Base-by-base conservation (phyloP, 1,140 invertebrate genomes). In the Maconellicoccus hirsutus region DNA sequence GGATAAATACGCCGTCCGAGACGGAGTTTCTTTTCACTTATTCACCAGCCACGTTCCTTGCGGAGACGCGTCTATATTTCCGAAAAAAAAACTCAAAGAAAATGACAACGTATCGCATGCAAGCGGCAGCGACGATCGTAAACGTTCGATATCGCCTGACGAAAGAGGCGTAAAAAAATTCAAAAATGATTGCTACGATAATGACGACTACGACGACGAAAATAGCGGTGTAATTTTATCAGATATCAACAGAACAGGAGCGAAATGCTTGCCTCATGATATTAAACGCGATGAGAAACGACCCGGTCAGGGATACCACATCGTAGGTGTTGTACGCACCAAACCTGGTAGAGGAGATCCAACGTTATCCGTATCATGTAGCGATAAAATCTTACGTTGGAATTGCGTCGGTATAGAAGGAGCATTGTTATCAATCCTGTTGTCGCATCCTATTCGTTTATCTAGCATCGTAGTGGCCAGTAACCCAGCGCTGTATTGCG, bases 361-460 rank as follows among this genome's bases (percentile, higher is more conserved):
- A 59, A 97, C 95, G 1, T 77, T 91, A 14, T 95, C 91, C 52
- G 85, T 96, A 73, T 95, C 91, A 0, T 97, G 94, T 79, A 96
- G 92, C 79, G 94, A 98, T 80, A 98, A 97, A 83, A 81, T 97
- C 1, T 86, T 91, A 7, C 87, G 88, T 72, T 98, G 94, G 94
- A 87, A 89, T 78, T 80, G 90, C 72, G 75, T 94, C 59, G 94
- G 94, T 1, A 77, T 93, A 42, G 88, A 91, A 79, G 77, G 94
- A 42, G 85, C 89, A 8, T 78, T 96, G 25, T 77, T 96, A 63
- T 86, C 86, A 74, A 77, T 86, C 52, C 79, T 96, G 22, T 79
- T 96, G 69, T 71, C 78, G 0, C 76, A 84, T 72, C 85, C 87
- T 21, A 84, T 96, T 75, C 87, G 86, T 78, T 81, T 97, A 1